Base-by-base conservation (phyloP, 1,140 invertebrate genomes). In the Dreissena polymorpha region DNA sequence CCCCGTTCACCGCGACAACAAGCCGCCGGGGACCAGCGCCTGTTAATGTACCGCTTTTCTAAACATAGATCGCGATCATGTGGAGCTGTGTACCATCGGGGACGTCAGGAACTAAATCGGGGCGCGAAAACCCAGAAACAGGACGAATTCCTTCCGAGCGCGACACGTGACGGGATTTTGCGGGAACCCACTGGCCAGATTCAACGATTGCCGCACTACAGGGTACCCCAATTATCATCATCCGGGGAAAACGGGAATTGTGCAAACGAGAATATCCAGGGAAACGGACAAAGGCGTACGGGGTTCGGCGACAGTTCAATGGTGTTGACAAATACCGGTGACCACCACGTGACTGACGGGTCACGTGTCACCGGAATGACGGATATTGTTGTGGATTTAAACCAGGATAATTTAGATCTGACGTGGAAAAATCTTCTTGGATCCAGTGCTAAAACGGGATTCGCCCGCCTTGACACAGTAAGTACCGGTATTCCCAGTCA, bases 21-120 rank as follows among this genome's bases (percentile, higher is more conserved):
- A n/a, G 49, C 49, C 55, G 21, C 76, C 8, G n/a, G 49, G 10
- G 70, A 73, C 57, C 79, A 29, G 10, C 69, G 55, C 39, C 29
- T 82, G 57, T 64, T 82, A 74, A 82, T 82, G 79, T 82, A 82
- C 49, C 79, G 79, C 55, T 67, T 82, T 63, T 82, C 79, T 68
- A 82, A 82, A 82, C 29, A 53, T 29, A 82, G 79, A 27, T 82
- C 79, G 10, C 57, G 60, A 39, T 82, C 79, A 12, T 82, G 70
- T 65, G 79, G 79, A 0, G 53, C 79, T 10, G 21, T 55, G 18
- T 39, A 39, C 39, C 39, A 39, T 39, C 2, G 39, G 39, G 39
- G 39, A 39, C 39, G 39, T 8, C 39, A 8, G 39, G 39, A 39
- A 39, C 39, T 8, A 39, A 39, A 39, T 39, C 39, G 39, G 39